phyloP scores from a whole-genome alignment of 2,113 vertebrate species.

The Gallinago media region DNA sequence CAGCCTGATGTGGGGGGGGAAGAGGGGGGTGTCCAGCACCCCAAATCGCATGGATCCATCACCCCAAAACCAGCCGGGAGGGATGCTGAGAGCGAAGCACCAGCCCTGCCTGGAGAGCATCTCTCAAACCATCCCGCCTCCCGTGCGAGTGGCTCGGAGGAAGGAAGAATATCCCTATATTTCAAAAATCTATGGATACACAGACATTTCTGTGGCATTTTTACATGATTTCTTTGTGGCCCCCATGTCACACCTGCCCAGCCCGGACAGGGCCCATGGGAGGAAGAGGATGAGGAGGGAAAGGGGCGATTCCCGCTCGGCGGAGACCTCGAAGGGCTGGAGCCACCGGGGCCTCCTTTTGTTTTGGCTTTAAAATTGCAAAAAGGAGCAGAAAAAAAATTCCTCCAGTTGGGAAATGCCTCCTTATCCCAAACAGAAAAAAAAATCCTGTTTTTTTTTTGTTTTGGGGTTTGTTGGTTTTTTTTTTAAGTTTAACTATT shows the following conservation, averaged over 20 bases:
- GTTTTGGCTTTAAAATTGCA: not conserved
- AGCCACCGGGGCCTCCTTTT: not conserved
- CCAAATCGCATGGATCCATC: accelerated
- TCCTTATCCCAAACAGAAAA: not conserved
- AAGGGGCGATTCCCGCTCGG: not conserved
- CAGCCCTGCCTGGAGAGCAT: accelerated
- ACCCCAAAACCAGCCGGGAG: not conserved
- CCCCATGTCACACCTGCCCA: not conserved
- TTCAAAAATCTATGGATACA: accelerated
- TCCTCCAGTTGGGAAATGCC: not conserved
- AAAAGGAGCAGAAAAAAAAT: not conserved
- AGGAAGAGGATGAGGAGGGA: too few species aligned
- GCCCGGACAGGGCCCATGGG: accelerated
- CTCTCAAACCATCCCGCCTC: not conserved
- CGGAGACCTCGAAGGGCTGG: not conserved
- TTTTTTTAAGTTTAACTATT: not conserved
- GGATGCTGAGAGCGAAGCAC: accelerated
- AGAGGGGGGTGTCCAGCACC: not conserved
- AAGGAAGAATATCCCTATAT: accelerated
- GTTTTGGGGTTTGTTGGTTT: not conserved
- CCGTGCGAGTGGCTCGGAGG: not conserved
- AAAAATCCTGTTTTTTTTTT: not conserved
- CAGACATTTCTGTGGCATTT: accelerated
- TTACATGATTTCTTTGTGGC: accelerated
- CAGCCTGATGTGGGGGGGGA: not conserved